These are phyloP conservation scores for Trachelus stipa DNA, from an alignment of 2,888 invertebrate species.

Conservation along the genomic window DNA sequence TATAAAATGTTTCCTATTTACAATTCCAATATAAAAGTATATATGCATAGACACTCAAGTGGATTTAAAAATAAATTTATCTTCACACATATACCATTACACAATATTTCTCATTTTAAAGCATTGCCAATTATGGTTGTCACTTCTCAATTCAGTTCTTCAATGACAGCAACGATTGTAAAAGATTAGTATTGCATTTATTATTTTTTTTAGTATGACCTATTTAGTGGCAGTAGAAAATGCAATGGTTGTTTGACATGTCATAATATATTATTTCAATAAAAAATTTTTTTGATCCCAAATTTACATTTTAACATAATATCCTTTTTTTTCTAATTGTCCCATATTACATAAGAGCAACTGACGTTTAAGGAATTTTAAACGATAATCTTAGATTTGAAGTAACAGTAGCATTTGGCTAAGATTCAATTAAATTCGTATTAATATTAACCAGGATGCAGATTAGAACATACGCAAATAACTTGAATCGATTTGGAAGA, in stretches of 20 bases:
- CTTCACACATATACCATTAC: background rate
- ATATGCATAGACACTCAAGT: background rate
- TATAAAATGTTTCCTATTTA: background rate
- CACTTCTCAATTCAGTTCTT: background rate
- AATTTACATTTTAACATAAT: background rate
- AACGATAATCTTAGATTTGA: background rate
- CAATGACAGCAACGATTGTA: background rate
- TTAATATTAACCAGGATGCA: background rate
- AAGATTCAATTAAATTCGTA: background rate
- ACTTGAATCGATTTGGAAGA: background rate
- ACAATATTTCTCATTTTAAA: background rate
- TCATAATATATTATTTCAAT: background rate
- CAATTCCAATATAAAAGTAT: background rate
- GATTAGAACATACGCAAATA: background rate
- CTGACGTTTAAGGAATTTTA: background rate
- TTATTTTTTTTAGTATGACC: background rate
- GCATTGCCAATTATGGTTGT: background rate
- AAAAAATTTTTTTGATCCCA: background rate
- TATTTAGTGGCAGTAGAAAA: background rate
- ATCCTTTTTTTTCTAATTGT: background rate
- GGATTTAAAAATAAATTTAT: background rate
- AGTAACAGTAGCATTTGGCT: background rate
- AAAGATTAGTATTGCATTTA: background rate
- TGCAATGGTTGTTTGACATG: background rate
- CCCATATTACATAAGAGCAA: background rate